Base-by-base conservation (phyloP, 1,140 invertebrate genomes). In the Coelopa frigida region DNA sequence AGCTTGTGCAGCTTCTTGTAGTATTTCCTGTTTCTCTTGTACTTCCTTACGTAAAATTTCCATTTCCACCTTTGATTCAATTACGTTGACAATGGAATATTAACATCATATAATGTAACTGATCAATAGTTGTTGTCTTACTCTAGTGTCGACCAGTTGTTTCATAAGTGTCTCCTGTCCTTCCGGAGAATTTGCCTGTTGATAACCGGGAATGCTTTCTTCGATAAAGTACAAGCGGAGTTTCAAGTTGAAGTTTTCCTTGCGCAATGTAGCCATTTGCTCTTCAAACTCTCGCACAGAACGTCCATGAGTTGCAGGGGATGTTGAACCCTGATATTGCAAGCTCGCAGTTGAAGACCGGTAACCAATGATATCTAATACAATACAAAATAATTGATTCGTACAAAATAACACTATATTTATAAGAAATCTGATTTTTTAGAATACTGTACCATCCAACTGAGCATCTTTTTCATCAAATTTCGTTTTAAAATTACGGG, bases 211-310 rank as follows among this genome's bases (percentile, higher is more conserved):
- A 37, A 61, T 56, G 31, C 53, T 55, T 69, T 94, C 90, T 65
- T 95, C 89, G 38, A 94, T 72, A 63, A 93, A 89, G 71, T 92
- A 94, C 48, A 95, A 87, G 21, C 89, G 75, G 36, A 94, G 71
- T 68, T 94, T 94, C 1, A 94, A 72, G 68, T 90, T 87, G 59
- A 94, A 95, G 70, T 94, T 94, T 61, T 94, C 91, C 59, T 93
- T 93, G 49, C 85, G 82, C 35, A 94, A 71, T 12, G 77, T 73
- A 17, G 80, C 79, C 42, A 93, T 70, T 62, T 92, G 85, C 68
- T 94, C 87, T 59, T 95, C 90, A 59, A 89, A 88, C 52, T 94
- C 90, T 53, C 91, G 92, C 75, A 94, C 85, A 3, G 85, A 87
- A 41, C 80, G 74, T 1, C 80, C 80, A 33, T 75, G 59, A 3